Conservation (phyloP, 1,140 invertebrate genomes). For the Leptopilina clavipes region DNA sequence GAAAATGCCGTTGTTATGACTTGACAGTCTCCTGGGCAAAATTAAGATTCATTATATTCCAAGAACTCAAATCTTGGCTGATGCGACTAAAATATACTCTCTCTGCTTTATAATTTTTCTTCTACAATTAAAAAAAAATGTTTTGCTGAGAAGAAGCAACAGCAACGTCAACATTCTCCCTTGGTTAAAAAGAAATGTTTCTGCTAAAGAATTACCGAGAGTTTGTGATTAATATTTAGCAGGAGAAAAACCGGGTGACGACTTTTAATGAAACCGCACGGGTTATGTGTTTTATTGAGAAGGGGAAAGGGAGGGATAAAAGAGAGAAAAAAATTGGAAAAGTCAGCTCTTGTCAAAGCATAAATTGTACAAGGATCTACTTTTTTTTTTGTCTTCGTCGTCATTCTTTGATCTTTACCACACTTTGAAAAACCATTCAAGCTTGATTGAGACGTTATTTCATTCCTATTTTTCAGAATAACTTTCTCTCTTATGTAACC, state of each 20-base stretch:
- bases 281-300: not conserved
- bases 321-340: conserved; percentile 8
- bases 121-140: conserved; percentile 6
- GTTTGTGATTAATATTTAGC: conserved; percentile 32
- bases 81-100: conserved; percentile 4
- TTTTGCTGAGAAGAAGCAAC: not conserved
- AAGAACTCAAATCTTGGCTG: conserved; percentile 12
- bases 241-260: conserved; percentile 20
- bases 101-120: conserved; percentile 4
- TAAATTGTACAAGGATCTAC: not conserved
- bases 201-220: conserved; percentile 3
- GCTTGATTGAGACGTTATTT: conserved; percentile 2
- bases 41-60: conserved; percentile 32
- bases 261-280: conserved; percentile 25
- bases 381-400: not conserved
- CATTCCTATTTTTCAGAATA: not conserved
- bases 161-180: not conserved
- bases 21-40: not conserved
- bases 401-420: conserved; percentile 1
- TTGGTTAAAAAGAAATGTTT: conserved; percentile 21
- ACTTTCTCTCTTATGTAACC: not conserved
- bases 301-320: not conserved
- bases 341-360: conserved; percentile 9
- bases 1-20: not conserved
- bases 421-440: not conserved